Conservation (phyloP, 1,140 invertebrate species). For the Chlorops oryzae region DNA sequence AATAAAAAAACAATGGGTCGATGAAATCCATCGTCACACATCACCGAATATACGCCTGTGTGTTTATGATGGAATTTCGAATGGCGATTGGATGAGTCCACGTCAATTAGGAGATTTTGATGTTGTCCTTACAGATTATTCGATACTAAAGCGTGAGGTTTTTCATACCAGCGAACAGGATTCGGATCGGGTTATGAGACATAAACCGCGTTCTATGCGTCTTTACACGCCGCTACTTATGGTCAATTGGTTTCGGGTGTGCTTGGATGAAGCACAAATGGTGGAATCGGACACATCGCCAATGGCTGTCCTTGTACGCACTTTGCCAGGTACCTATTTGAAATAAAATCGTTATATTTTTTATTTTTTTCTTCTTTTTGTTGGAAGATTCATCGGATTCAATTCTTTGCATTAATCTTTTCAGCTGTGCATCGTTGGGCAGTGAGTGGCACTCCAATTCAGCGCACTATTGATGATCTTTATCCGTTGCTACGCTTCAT, state of each 20-base stretch:
- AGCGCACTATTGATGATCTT: conserved; percentile 58
- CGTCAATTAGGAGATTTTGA: conserved; percentile 60
- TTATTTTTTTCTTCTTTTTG: not conserved
- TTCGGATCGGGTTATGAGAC: conserved; percentile 25
- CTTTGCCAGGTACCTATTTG: conserved; percentile 56
- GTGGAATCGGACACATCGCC: conserved; percentile 54
- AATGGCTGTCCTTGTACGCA: conserved; percentile 52
- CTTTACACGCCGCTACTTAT: conserved; percentile 58
- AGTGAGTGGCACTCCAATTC: conserved; percentile 71
- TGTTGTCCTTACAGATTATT: conserved; percentile 69
- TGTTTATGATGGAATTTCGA: conserved; percentile 53
- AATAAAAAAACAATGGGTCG: conserved; percentile 66
- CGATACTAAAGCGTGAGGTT: conserved; percentile 58
- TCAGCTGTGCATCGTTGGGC: conserved; percentile 65
- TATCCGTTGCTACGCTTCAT: conserved; percentile 66
- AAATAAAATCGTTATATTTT: not conserved
- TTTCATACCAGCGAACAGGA: conserved; percentile 44
- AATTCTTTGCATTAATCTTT: not conserved
- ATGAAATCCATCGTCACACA: conserved; percentile 67
- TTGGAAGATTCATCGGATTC: too few relatives aligned
- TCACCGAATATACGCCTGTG: conserved; percentile 47
- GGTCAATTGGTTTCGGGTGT: conserved; percentile 72
- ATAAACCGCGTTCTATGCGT: conserved; percentile 27
- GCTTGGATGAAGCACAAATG: conserved; percentile 79
- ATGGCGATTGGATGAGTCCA: conserved; percentile 61